phyloP scores from a whole-genome alignment of 1,140 invertebrate species.

The Cydia amplana region DNA sequence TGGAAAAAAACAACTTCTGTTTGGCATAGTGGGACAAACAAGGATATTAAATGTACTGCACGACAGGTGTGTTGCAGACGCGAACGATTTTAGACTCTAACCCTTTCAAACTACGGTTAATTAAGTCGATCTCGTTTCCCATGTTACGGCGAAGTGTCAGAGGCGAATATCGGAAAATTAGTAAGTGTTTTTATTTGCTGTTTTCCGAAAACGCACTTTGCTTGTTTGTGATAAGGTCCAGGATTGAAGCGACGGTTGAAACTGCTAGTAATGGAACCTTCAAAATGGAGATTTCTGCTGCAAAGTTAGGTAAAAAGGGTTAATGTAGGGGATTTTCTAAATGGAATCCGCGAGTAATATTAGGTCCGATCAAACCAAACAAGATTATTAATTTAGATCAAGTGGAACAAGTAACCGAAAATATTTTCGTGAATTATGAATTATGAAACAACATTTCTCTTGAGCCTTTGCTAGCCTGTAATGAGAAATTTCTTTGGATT shows the following conservation, averaged over 20 bases:
- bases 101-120: neutral
- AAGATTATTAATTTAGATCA: slow-evolving; percentile 26
- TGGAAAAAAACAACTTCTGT: slow-evolving; percentile 41
- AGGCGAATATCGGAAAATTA: slow-evolving; percentile 26
- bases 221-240: neutral
- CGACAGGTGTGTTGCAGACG: neutral
- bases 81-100: neutral
- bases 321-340: slow-evolving; percentile 27
- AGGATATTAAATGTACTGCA: slow-evolving; percentile 40
- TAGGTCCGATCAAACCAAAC: slow-evolving; percentile 14
- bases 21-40: slow-evolving; percentile 39
- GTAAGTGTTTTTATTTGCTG: slow-evolving; percentile 23
- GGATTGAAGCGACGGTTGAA: neutral
- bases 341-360: slow-evolving; percentile 24
- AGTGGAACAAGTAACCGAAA: slow-evolving; percentile 18
- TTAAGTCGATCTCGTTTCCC: neutral
- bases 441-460: neutral
- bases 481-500: neutral
- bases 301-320: slow-evolving; percentile 26
- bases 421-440: slow-evolving; percentile 17
- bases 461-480: slow-evolving; percentile 6
- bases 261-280: slow-evolving; percentile 18
- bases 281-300: slow-evolving; percentile 19
- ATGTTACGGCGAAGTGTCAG: neutral
- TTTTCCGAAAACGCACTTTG: slow-evolving; percentile 2